Base-by-base conservation (phyloP, 2,888 invertebrate species). In the Seladonia tumulorum region DNA sequence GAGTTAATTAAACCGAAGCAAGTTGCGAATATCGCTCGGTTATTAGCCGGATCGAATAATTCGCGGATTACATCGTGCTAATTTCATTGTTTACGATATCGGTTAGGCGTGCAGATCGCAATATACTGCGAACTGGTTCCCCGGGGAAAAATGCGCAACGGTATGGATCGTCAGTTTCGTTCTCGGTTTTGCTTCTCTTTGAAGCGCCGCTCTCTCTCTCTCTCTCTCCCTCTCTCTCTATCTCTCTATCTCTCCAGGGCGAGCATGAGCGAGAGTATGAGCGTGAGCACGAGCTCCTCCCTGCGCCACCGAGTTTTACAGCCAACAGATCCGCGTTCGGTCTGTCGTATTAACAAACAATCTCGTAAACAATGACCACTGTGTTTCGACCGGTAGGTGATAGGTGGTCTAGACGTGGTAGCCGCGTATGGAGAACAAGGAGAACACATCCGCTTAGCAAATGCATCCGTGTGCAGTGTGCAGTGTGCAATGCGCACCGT, bases 361-460 rank as follows among this genome's bases (percentile, higher is more conserved):
- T 91, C 88, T 88, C 88, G 87, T 91, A 91, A 92, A 92, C 92
- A 92, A 92, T 92, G 89, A 89, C 84, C 86, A 85, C 85, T 85
- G 90, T 90, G 90, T 90, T 84, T 87, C 68, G 63, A 81, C 73
- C 16, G 82, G 79, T 81, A 88, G 87, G 83, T 85, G 90, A 91
- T 88, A 91, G 83, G 88, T 89, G 73, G 88, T 85, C 89, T 85
- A 76, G 75, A 80, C 82, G 88, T 88, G 83, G 60, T 66, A 70
- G 68, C 73, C 76, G 39, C 77, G 79, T 85, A 80, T 78, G 87
- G 83, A 74, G 85, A 83, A 80, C 83, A 71, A 82, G 76, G 86
- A 82, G 91, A 91, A 91, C 88, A 79, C 84, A 77, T 86, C 83
- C 84, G 88, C 85, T 91, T 90, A 85, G 90, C 85, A 78, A 89